A percentile compares a stretch with the other conserved stretches of the same genome.
These are phyloP conservation scores for Cryptomyrus ogoouensis DNA, from an alignment of 2,113 vertebrate genomes.

Conservation along the genomic window DNA sequence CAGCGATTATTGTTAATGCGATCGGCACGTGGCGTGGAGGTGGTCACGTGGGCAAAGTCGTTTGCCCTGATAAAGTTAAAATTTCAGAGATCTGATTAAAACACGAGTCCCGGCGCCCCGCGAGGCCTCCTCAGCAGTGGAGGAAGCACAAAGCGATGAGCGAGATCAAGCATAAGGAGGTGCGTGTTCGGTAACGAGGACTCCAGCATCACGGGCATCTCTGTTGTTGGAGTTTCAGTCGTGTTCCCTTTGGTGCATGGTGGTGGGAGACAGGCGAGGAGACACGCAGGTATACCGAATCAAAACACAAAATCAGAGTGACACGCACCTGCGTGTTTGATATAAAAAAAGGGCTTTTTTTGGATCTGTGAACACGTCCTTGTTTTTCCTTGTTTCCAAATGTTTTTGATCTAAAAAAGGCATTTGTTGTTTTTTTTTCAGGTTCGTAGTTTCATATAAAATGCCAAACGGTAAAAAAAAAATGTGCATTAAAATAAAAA, in stretches of 20 bases:
- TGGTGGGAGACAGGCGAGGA: not conserved
- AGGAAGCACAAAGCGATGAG: not conserved
- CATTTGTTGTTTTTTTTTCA: not conserved
- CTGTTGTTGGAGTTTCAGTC: not conserved
- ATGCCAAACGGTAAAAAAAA: not conserved
- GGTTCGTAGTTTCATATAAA: not conserved
- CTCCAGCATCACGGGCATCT: not conserved
- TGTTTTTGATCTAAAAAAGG: not conserved
- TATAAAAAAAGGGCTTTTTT: not conserved
- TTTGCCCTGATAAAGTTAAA: constrained; percentile 12
- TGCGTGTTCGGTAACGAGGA: not conserved
- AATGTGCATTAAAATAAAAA: not conserved
- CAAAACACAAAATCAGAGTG: constrained; percentile 1
- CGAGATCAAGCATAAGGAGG: not conserved
- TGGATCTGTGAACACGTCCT: not conserved
- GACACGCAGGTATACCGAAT: not conserved
- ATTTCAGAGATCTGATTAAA: constrained; percentile 15
- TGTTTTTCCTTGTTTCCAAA: not conserved
- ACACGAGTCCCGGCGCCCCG: not conserved
- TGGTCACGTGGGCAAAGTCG: constrained; percentile 18
- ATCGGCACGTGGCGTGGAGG: constrained; percentile 1
- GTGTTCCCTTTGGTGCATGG: not conserved
- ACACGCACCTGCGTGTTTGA: not conserved
- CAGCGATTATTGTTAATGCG: constrained; percentile 22
- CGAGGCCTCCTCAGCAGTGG: not conserved